Evolutionary conservation across 2,888 invertebrate species (phyloP), one percentile per base, ranked within the genome.

Genomic region (Phaedon cochleariae): DNA sequence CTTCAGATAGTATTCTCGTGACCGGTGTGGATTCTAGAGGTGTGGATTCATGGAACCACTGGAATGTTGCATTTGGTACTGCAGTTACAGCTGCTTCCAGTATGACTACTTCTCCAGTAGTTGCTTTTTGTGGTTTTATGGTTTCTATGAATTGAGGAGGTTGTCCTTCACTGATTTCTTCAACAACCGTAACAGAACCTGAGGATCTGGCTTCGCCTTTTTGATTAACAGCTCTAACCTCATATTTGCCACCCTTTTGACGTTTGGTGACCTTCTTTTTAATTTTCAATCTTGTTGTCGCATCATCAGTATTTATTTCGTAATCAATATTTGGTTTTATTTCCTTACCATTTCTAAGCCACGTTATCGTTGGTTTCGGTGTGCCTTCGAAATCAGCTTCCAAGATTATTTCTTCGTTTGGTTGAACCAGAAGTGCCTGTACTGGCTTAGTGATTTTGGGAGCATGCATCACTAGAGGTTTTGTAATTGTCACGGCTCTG

Each of bases 241-340:
- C 95, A 82, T 96, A 97, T 83, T 94, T 95, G 26, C 97, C 97
- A 65, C 89, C 88, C 79, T 93, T 92, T 77, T 91, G 91, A 80
- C 90, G 91, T 48, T 89, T 88, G 74, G 89, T 87, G 6, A 71
- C 71, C 20, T 68, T 73, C 70, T 92, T 89, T 37, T 86, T 84
- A 65, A 95, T 88, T 72, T 83, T 87, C 22, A 95, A 84, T 48
- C 84, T 87, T 0, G 92, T 91, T 67, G 85, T 88, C 51, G 86
- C 89, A 65, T 90, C 87, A 69, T 88, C 86, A 18, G 85, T 86
- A 5, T 84, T 83, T 57, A 93, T 88, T 37, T 84, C 81, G 65
- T 87, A 88, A 70, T 90, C 88, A 55, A 90, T 87, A 73, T 86
- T 87, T 51, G 88, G 85, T 76, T 87, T 84, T 45, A 96, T 87